phyloP scores from a whole-genome alignment of 2,113 vertebrate genomes.

The Oncorhynchus nerka region DNA sequence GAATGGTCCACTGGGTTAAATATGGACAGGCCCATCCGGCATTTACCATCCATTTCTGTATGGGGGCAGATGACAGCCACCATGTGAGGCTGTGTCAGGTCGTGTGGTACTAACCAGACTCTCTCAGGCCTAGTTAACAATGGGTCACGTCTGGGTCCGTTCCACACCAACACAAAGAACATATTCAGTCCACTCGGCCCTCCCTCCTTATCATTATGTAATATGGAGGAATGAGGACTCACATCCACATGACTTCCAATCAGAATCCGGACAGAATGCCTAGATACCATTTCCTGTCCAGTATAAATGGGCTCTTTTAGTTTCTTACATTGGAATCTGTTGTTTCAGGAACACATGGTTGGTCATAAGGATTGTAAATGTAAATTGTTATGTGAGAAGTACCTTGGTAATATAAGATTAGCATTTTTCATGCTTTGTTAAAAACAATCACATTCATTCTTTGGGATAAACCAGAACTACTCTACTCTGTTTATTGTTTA shows the following conservation, averaged over 20 bases:
- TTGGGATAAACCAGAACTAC: background rate
- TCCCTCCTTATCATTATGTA: slow-evolving; percentile 22
- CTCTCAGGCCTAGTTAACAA: slow-evolving; percentile 40
- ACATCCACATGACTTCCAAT: slow-evolving; percentile 47
- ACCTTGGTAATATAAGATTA: slow-evolving; percentile 5
- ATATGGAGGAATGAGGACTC: slow-evolving; percentile 20
- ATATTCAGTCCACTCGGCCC: slow-evolving; percentile 36
- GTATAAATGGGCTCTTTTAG: slow-evolving; percentile 30
- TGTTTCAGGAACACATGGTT: slow-evolving; percentile 20
- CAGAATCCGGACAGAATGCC: slow-evolving; percentile 16
- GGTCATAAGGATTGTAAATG: background rate
- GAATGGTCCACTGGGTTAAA: no score
- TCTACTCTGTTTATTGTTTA: no score
- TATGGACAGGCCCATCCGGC: no score
- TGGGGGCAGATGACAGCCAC: background rate
- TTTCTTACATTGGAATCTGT: slow-evolving; percentile 11
- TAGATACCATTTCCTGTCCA: slow-evolving; percentile 26
- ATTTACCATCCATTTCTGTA: background rate
- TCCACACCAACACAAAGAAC: slow-evolving; percentile 43
- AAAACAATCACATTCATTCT: slow-evolving; percentile 11
- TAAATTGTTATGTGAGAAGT: background rate
- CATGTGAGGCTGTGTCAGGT: slow-evolving; percentile 18
- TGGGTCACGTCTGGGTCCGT: slow-evolving; percentile 33
- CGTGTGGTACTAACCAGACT: slow-evolving; percentile 9
- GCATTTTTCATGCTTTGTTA: slow-evolving; percentile 1